phyloP scores from a whole-genome alignment of 2,797 vertebrate genomes.

The Cephalopachus bancanus region DNA sequence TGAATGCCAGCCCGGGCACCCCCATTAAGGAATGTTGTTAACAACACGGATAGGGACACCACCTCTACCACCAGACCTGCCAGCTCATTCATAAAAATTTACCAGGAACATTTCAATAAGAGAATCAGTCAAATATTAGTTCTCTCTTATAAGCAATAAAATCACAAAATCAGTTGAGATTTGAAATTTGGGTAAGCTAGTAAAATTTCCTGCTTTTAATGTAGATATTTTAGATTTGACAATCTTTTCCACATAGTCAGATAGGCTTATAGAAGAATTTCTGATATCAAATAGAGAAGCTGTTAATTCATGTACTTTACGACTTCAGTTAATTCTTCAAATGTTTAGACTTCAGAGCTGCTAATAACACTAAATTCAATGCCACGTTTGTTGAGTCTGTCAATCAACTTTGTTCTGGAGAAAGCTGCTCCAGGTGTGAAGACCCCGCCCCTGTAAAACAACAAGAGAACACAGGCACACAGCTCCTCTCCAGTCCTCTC shows the following conservation, averaged over 20 bases:
- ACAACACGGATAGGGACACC: background rate
- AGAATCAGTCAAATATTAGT: constrained; percentile 43
- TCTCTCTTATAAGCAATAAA: constrained; percentile 72
- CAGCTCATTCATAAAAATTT: background rate
- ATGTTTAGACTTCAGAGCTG: constrained; percentile 88
- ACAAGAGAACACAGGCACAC: background rate
- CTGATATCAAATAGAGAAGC: constrained; percentile 76
- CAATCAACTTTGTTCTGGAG: constrained; percentile 94
- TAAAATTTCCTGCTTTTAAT: constrained; percentile 77
- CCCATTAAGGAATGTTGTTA: background rate
- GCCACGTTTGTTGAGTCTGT: constrained; percentile 95
- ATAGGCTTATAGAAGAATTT: constrained; percentile 75
- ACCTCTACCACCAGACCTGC: background rate
- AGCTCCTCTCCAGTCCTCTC: background rate
- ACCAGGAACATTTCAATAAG: constrained; percentile 40
- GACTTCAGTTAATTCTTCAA: constrained; percentile 64
- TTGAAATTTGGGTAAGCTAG: constrained; percentile 58
- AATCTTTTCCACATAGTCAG: constrained; percentile 61
- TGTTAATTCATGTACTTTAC: constrained; percentile 70
- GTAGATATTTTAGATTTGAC: constrained; percentile 66
- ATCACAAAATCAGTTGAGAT: constrained; percentile 69
- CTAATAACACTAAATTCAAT: constrained; percentile 96
- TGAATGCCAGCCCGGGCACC: background rate
- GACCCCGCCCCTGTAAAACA: constrained; percentile 94
- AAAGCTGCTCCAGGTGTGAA: constrained; percentile 96